Conservation (phyloP, 2,113 vertebrate genomes). For the Lipophrys pholis region DNA sequence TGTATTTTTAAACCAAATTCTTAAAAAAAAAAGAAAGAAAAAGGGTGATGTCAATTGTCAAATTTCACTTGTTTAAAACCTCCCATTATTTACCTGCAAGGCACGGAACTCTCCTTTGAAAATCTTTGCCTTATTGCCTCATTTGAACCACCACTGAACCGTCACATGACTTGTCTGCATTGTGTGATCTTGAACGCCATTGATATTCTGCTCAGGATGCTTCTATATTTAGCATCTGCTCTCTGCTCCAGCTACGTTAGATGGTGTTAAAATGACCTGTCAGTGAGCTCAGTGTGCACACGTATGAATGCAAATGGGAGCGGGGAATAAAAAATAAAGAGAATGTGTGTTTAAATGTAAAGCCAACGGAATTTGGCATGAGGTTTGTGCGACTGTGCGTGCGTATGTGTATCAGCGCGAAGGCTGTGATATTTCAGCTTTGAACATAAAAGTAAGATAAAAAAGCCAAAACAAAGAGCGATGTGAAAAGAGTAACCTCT, state of each 20-base stretch:
- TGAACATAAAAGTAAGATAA: conserved; percentile 37
- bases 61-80: conserved; percentile 10
- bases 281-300: conserved; percentile 23
- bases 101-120: conserved; percentile 16
- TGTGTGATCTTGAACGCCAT: conserved; percentile 51
- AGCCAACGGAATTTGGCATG: background rate
- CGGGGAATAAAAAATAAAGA: background rate
- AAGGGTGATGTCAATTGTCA: background rate
- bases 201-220: conserved; percentile 56
- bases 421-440: background rate
- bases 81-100: conserved; percentile 6
- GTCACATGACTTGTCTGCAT: conserved; percentile 7
- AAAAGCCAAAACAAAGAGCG: conserved; percentile 1
- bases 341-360: background rate
- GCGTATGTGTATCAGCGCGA: conserved; percentile 1
- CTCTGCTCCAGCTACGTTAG: conserved; percentile 47
- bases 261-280: conserved; percentile 65
- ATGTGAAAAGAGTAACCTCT: conserved; percentile 9
- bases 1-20: no score
- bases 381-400: conserved; percentile 4
- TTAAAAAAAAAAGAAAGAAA: background rate
- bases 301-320: conserved; percentile 18
- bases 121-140: conserved; percentile 3
- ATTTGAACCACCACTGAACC: conserved; percentile 25
- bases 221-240: conserved; percentile 60